Evolutionary conservation across 2,888 invertebrate genomes (phyloP), one percentile per base, ranked within the genome.

Genomic region (Hypolimnas misippus): DNA sequence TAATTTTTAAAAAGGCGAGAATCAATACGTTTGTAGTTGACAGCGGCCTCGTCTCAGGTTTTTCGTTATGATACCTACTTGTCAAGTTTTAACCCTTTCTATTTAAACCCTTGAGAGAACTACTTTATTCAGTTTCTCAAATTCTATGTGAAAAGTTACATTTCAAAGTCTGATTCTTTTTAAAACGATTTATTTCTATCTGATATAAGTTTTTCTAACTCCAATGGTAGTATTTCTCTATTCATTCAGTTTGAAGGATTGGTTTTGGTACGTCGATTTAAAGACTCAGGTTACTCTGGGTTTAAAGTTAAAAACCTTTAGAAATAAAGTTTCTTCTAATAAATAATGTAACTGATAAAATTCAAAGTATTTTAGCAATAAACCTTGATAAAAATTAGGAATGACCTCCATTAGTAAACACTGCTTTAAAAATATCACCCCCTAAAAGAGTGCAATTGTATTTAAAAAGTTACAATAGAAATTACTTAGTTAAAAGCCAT

Each of bases 181-280:
- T 46, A 19, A n/a, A 46, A 21, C 44, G 12, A 21, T 46, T 46
- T 46, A 46, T 21, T 21, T 46, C 44, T 17, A 5, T 21, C n/a
- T 12, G 3, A 10, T 12, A 12, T 40, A 40, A 46, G 19, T 21
- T 21, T 46, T 46, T n/a, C 19, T 12, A n/a, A 12, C 19, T 46
- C 12, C 19, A 46, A 46, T 12, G 19, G 12, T 2, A 46, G 21
- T 46, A 46, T 19, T 21, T 46, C 12, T 46, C 19, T 46, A 21
- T n/a, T 46, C 44, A 46, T 46, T 19, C 19, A 46, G 19, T 4
- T 17, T 42, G 4, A 46, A 21, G 5, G 44, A 46, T 10, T 21
- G 19, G 12, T 46, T 21, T 46, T 21, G 44, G 21, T 46, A 21
- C 12, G 42, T 42, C 42, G 21, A 21, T 10, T 19, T 5, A 17